Base-by-base conservation (phyloP, 2,888 invertebrate genomes). In the Drosophila nigricruria region DNA sequence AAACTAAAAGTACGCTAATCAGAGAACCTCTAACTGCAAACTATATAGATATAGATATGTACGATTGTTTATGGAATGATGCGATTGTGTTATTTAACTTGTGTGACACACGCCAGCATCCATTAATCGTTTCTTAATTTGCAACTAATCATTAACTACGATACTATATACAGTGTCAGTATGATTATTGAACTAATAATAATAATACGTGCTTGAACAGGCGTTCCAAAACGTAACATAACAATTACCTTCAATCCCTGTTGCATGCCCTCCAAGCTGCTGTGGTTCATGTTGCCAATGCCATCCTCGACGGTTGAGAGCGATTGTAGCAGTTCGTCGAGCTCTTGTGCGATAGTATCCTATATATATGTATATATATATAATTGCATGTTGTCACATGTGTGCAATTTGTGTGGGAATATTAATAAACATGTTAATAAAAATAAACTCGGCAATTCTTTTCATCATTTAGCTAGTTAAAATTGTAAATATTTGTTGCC, bases 261-360 rank as follows among this genome's bases (percentile, higher is more conserved):
- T 79, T 96, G 94, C 96, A 97, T 96, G 61, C 95, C 94, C 77
- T 95, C 95, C 83, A 96, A 94, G 91, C 95, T 96, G 91, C 95
- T 95, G 79, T 94, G 94, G 20, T 97, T 96, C 80, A 97, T 94
- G 90, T 95, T 94, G 65, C 94, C 94, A 82, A 96, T 94, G 81
- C 94, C 94, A 75, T 94, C 94, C 93, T 96, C 96, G 74, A 96
- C 95, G 81, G 94, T 94, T 82, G 94, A 94, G 80, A 96, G 94
- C 88, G 95, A 95, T 92, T 94, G 94, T 86, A 95, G 95, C 85
- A 97, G 94, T 90, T 94, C 94, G 92, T 95, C 95, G 92, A 97
- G 94, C 93, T 96, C 95, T 94, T 94, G 94, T 93, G 94, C 94
- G 91, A 95, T 94, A 91, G 94, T 93, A 92, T 95, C 95, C 95